phyloP scores from a whole-genome alignment of 2,113 vertebrate genomes.

The Oryzias celebensis region DNA sequence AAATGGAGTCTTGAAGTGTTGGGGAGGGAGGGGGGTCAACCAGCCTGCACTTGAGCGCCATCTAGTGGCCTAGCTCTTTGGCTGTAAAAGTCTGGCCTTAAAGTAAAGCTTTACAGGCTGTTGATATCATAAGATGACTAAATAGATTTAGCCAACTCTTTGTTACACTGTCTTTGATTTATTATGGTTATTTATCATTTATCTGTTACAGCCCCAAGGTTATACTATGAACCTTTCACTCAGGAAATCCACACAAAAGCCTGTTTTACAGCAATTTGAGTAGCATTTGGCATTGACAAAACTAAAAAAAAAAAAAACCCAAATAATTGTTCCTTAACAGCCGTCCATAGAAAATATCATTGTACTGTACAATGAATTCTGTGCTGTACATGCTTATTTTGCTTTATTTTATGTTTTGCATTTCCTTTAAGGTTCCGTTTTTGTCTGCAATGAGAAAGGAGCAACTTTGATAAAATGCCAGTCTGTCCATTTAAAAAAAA shows the following conservation, averaged over 20 bases:
- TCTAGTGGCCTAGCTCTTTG: constrained; percentile 53
- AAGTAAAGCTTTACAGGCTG: constrained; percentile 59
- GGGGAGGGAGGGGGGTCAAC: constrained; percentile 5
- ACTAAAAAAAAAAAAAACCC: constrained; percentile 36
- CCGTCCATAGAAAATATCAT: constrained; percentile 62
- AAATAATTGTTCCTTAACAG: constrained; percentile 38
- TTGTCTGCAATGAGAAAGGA: constrained; percentile 20
- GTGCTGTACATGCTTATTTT: constrained; percentile 39
- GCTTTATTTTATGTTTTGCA: constrained; percentile 4
- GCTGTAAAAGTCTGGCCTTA: constrained; percentile 39
- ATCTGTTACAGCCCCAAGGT: constrained; percentile 49
- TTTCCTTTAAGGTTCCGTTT: constrained; percentile 26
- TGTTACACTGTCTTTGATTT: constrained; percentile 47
- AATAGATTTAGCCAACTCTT: constrained; percentile 60
- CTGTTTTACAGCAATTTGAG: constrained; percentile 43
- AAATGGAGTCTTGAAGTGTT: constrained; percentile 58
- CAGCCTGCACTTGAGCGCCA: constrained; percentile 56
- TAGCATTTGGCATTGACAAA: constrained; percentile 28
- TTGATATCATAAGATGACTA: constrained; percentile 49
- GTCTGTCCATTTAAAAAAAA: constrained; percentile 50
- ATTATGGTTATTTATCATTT: constrained; percentile 24
- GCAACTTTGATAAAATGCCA: constrained; percentile 42
- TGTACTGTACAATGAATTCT: constrained; percentile 49
- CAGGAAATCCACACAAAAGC: constrained; percentile 67
- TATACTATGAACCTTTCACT: constrained; percentile 65